A percentile compares a stretch with the other conserved stretches of the same genome.
Conservation (phyloP, 2,797 vertebrate species). For the Syncerus caffer region DNA sequence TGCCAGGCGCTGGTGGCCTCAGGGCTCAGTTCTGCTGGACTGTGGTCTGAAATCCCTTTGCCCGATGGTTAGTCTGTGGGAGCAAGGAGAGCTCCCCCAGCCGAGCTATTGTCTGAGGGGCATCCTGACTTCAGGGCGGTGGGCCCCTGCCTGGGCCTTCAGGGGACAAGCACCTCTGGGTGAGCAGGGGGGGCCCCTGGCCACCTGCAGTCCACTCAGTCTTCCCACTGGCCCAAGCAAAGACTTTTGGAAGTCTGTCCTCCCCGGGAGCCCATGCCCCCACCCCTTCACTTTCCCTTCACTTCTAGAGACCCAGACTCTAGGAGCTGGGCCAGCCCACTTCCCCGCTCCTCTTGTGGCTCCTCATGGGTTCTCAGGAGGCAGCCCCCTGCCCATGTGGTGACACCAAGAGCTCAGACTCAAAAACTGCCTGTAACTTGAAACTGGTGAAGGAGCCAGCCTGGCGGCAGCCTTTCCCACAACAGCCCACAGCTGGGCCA, state of each 20-base stretch:
- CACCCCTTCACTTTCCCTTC: not conserved
- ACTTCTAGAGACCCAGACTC: not conserved
- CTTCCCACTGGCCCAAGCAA: not conserved
- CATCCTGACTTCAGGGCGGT: not conserved
- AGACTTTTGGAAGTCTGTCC: not conserved
- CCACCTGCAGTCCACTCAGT: not conserved
- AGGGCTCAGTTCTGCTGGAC: not conserved
- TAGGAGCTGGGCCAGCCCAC: not conserved
- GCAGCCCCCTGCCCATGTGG: not conserved
- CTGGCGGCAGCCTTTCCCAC: not conserved
- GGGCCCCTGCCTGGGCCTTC: not conserved
- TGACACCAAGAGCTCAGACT: not conserved
- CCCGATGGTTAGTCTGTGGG: not conserved
- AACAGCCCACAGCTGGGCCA: not conserved
- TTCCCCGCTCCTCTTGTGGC: not conserved
- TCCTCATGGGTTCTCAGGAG: not conserved
- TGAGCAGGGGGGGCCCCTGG: not conserved
- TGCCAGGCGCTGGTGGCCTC: not conserved
- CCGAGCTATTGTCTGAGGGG: not conserved
- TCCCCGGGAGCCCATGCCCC: fast-evolving
- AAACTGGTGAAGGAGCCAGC: not conserved
- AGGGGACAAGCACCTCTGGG: not conserved
- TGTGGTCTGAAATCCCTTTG: not conserved
- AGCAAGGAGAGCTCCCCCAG: not conserved
- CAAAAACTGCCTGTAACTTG: not conserved